Evolutionary conservation across 2,797 vertebrate species (phyloP).

Genomic region (Neoniphon sammara): DNA sequence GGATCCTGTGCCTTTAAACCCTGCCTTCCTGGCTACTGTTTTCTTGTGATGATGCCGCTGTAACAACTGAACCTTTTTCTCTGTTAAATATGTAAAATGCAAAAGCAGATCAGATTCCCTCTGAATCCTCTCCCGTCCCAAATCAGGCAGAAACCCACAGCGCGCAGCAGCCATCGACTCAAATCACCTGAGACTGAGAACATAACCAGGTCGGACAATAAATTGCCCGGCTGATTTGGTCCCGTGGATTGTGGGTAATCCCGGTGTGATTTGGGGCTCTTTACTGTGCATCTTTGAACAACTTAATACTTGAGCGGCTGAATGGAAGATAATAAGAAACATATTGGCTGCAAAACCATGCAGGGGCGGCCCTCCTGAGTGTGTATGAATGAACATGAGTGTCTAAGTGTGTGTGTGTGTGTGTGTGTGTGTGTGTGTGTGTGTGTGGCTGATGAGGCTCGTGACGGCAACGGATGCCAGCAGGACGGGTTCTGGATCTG

Average conservation of each 20-base stretch:
- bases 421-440: conserved; percentile 24
- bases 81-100: not conserved
- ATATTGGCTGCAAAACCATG: conserved; percentile 55
- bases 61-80: not conserved
- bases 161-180: conserved; percentile 64
- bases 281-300: conserved; percentile 71
- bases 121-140: conserved; percentile 5
- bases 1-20: too few species aligned
- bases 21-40: too few species aligned
- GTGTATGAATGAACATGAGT: conserved; percentile 23
- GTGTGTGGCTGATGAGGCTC: conserved; percentile 1
- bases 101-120: conserved; percentile 3
- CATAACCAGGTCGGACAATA: conserved; percentile 65
- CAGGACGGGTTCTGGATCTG: conserved; percentile 26
- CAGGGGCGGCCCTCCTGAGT: not conserved
- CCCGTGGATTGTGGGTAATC: conserved; percentile 72
- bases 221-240: conserved; percentile 69
- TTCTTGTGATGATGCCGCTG: too few species aligned
- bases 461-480: conserved; percentile 34
- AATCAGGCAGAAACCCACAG: conserved; percentile 1
- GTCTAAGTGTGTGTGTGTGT: conserved; percentile 28
- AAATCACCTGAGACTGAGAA: conserved; percentile 67
- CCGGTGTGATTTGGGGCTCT: conserved; percentile 68
- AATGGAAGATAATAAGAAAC: conserved; percentile 79
- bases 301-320: conserved; percentile 63